Conservation (phyloP, 23 tunicate species). For the Styela plicata region DNA sequence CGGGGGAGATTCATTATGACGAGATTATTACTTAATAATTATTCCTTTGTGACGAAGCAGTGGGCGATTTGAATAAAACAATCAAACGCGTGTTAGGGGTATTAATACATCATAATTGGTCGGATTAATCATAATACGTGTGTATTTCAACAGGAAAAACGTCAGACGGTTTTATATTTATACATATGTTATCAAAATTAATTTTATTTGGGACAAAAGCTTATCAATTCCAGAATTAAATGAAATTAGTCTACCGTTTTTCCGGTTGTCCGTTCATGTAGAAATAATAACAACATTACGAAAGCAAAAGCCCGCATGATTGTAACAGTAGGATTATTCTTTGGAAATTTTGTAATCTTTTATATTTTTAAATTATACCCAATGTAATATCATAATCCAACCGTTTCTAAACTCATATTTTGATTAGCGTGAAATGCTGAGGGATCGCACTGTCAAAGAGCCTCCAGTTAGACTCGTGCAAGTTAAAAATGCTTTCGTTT, state of each 20-base stretch:
- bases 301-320: no score
- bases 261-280: background rate
- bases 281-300: no score
- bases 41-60: background rate
- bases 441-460: no score
- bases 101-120: background rate
- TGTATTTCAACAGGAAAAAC: background rate
- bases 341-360: no score
- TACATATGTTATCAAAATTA: background rate
- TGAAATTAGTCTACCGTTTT: background rate
- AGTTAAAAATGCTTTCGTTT: no score
- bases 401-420: no score
- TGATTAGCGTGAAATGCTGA: no score
- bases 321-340: no score
- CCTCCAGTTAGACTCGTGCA: no score
- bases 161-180: background rate
- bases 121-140: background rate
- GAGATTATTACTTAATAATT: background rate
- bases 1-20: background rate
- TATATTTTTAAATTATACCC: no score
- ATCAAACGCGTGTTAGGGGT: background rate
- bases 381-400: no score
- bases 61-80: background rate
- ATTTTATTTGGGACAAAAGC: background rate
- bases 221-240: background rate